phyloP scores from a whole-genome alignment of 2,113 vertebrate species.

The Cettia cetti region DNA sequence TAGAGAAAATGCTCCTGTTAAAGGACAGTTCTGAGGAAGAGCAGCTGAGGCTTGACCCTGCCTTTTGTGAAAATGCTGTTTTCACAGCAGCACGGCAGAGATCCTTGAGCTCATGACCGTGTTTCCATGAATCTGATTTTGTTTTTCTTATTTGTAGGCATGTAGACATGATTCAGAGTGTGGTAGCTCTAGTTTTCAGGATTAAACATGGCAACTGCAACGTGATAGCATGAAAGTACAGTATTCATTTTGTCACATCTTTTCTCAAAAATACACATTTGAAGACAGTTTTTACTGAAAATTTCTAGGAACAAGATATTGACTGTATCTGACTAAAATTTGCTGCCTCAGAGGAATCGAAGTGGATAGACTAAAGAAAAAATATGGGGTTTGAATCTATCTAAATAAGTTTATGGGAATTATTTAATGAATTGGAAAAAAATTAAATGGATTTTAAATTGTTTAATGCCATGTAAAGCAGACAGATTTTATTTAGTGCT shows the following conservation, averaged over 20 bases:
- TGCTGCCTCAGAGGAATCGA: slow-evolving; percentile 43
- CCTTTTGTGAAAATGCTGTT: neutral
- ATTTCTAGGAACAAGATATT: neutral
- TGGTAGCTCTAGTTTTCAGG: neutral
- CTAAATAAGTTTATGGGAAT: neutral
- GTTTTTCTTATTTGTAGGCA: neutral
- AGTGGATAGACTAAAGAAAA: neutral
- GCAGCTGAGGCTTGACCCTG: neutral
- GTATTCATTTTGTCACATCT: neutral
- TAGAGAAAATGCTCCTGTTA: neutral
- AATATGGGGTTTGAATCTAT: neutral
- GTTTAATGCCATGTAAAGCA: neutral
- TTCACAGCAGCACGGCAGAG: fast-evolving
- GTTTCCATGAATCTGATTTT: neutral
- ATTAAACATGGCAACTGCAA: neutral
- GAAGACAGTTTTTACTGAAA: neutral
- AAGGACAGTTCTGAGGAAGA: neutral
- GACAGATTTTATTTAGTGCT: neutral
- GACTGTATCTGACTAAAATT: neutral
- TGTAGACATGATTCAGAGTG: neutral
- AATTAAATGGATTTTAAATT: neutral
- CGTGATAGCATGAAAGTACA: neutral
- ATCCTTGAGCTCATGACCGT: fast-evolving
- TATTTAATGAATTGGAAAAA: neutral
- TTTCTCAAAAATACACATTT: neutral